Evolutionary conservation across 2,888 invertebrate species (phyloP).

Genomic region (Dilophus febrilis): DNA sequence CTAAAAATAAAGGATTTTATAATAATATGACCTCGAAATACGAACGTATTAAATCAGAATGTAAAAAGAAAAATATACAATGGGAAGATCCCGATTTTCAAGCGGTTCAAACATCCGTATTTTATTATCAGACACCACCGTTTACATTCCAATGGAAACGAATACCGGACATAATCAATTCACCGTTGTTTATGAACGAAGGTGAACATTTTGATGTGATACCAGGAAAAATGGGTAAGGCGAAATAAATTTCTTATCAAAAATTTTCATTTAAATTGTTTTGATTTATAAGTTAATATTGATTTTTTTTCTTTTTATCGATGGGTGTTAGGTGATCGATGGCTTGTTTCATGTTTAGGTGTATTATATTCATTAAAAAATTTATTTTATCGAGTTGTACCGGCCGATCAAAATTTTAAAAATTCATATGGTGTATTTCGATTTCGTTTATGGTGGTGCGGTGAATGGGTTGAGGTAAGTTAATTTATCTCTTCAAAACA

Average conservation of each 20-base stretch:
- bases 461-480: conserved; percentile 71
- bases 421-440: conserved; percentile 63
- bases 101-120: conserved; percentile 73
- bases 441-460: conserved; percentile 87
- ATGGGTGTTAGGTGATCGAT: conserved; percentile 56
- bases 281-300: background rate
- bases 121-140: conserved; percentile 88
- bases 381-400: conserved; percentile 78
- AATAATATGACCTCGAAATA: conserved; percentile 35
- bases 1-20: no score
- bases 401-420: conserved; percentile 71
- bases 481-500: background rate
- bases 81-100: conserved; percentile 91
- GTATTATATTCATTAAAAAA: conserved; percentile 72
- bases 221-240: conserved; percentile 78
- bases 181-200: conserved; percentile 39
- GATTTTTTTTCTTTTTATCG: conserved; percentile 1
- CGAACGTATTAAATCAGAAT: conserved; percentile 66
- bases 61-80: conserved; percentile 58
- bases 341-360: conserved; percentile 79
- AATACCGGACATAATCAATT: conserved; percentile 64
- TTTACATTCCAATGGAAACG: conserved; percentile 85
- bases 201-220: conserved; percentile 62
- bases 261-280: background rate
- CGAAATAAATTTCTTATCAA: conserved; percentile 5